These are phyloP conservation scores for Nyleta sp. DNA, from an alignment of 2,888 invertebrate genomes.

Conservation along the genomic window DNA sequence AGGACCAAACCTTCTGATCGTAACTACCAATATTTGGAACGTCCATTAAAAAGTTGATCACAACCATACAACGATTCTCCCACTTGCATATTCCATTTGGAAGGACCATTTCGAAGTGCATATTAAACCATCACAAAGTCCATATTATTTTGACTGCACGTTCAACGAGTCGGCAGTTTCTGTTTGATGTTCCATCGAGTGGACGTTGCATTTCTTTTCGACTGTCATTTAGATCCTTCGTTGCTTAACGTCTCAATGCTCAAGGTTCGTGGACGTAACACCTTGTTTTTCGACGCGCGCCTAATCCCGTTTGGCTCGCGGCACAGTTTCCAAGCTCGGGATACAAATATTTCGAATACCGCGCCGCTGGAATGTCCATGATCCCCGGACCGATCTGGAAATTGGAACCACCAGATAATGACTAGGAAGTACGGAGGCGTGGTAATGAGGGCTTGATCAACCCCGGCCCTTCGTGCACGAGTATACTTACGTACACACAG, in stretches of 20 bases:
- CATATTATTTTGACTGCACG: too few species aligned
- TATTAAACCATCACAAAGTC: too few species aligned
- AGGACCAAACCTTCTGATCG: too few species aligned
- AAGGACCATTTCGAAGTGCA: too few species aligned
- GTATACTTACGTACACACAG: constrained; percentile 50
- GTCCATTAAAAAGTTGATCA: too few species aligned
- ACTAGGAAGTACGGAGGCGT: constrained; percentile 78
- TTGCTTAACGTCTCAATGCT: constrained; percentile 43
- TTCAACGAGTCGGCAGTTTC: too few species aligned
- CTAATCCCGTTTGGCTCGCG: constrained; percentile 45
- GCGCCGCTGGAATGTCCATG: constrained; percentile 71
- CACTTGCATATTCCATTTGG: too few species aligned
- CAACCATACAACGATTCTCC: too few species aligned
- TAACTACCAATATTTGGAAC: too few species aligned
- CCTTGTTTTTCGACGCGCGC: constrained; percentile 34
- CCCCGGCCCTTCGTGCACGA: constrained; percentile 25
- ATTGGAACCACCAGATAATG: constrained; percentile 78
- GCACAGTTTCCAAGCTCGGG: constrained; percentile 36
- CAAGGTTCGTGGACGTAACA: constrained; percentile 11
- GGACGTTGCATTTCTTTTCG: not conserved
- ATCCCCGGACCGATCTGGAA: constrained; percentile 71
- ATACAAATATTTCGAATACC: constrained; percentile 58
- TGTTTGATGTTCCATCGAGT: not conserved
- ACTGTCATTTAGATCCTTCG: constrained; percentile 11
- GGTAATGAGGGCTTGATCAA: constrained; percentile 76